phyloP scores from a whole-genome alignment of 1,140 invertebrate species.

The Ptiloglossa arizonensis region DNA sequence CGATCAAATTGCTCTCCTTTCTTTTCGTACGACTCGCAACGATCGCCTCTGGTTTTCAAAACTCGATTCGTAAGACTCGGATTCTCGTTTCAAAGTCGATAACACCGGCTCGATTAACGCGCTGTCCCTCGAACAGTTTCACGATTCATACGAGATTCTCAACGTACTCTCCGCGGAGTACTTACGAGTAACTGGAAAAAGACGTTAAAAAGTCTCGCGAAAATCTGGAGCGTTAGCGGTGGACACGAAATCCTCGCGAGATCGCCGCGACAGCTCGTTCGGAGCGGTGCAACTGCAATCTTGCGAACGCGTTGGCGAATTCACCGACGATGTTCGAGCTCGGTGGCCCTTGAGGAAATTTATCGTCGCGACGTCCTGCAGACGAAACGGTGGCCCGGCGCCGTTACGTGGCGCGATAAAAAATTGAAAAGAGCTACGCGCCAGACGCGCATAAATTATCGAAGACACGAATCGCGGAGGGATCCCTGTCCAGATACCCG shows the following conservation, averaged over 20 bases:
- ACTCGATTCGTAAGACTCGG: too few species aligned
- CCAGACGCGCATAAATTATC: slow-evolving; percentile 10
- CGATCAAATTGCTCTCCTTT: too few species aligned
- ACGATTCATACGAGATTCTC: too few species aligned
- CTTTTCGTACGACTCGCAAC: too few species aligned
- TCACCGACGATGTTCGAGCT: not conserved
- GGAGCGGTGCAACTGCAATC: slow-evolving; percentile 13
- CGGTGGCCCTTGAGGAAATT: not conserved
- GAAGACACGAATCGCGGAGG: too few species aligned
- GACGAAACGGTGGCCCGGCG: not conserved
- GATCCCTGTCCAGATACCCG: too few species aligned
- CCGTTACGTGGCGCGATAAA: slow-evolving; percentile 1
- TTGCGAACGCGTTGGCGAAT: not conserved
- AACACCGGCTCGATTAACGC: too few species aligned
- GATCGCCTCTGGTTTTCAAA: too few species aligned
- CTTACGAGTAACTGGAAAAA: too few species aligned
- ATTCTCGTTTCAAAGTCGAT: too few species aligned
- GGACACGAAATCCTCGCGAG: not conserved
- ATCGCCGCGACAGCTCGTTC: slow-evolving; percentile 1
- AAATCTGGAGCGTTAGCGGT: not conserved
- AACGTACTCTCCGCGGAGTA: too few species aligned
- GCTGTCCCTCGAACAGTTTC: too few species aligned
- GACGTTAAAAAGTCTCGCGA: not conserved
- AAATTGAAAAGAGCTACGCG: not conserved
- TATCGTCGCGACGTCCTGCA: not conserved